Evolutionary conservation across 2,113 vertebrate species (phyloP), one percentile per base, ranked within the genome.

Genomic region (Artemisiospiza belli): DNA sequence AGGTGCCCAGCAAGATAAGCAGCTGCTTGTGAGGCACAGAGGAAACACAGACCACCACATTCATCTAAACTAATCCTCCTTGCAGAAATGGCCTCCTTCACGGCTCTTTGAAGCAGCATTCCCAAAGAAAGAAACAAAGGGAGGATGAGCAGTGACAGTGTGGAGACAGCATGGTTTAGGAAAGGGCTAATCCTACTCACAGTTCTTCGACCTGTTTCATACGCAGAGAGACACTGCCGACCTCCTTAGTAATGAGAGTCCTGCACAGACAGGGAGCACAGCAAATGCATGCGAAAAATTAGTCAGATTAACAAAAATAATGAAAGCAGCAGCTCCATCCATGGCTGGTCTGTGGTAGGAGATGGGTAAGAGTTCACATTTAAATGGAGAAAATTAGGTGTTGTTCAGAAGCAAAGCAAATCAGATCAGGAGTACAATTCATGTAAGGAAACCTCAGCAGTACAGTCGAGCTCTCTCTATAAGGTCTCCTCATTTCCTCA

Each of bases 121-220:
- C 66, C 66, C 92, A 94, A 83, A 85, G 91, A 55, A 90, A 78
- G 87, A 77, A 89, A 41, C 41, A 82, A 55, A 82, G 83, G 76
- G 41, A 90, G 63, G 61, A 96, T 13, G 88, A 94, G 78, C 51
- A 92, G 91, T 58, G 91, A 96, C 51, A 91, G 96, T 25, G 94
- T 64, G 95, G 87, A 95, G 88, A 94, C 62, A 87, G 97, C 73
- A 78, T 59, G 82, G 92, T 95, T 95, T 93, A 95, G 96, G 96
- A 93, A 88, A 96, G 87, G 89, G 94, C 97, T 94, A 83, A 58
- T 98, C 98, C 98, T 99, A 99, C 99, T 99, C 99, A 99, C 99
- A 99, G 99, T 98, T 99, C 99, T 98, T 99, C 99, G 97, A 99
- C 99, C 99, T 99, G 99, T 98, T 99, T 99, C 99, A 99, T 99